Base-by-base conservation (phyloP, 2,888 invertebrate genomes). In the Andrena fulva region DNA sequence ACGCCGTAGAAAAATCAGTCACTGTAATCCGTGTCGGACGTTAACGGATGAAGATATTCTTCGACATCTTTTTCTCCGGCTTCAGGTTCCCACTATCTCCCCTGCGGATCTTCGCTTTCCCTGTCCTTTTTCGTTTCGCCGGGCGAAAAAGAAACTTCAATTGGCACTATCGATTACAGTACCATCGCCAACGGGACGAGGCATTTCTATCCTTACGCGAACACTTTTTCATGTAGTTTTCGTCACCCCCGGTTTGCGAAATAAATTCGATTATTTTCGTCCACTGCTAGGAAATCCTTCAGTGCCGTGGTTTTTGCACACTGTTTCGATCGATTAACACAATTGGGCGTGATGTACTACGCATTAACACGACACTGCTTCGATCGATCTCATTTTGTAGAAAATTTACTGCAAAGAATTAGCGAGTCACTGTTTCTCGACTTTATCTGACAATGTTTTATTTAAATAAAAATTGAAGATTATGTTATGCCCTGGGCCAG, bases 31-130 rank as follows among this genome's bases (percentile, higher is more conserved):
- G n/a, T 42, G 35, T 29, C 24, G 70, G 87, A 87, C 87, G 78
- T 83, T 89, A 86, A 89, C 85, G 70, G 77, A 86, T 88, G 85
- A 85, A 82, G 68, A 80, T 77, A 64, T 62, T 72, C 68, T 77
- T 59, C 27, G 66, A 60, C 83, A 63, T 75, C 70, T 77, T 81
- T 75, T 80, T 77, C 70, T 33, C 42, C 33, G 10, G 27, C 48
- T 35, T 31, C 6, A 10, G 12, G 42, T 27, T 63, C 20, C 48
- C 42, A 27, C 63, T 74, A 80, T 77, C 70, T 62, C 59, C 35
- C n/a, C 50, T 35, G 12, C 12, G 10, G 63, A 81, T 27, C 75
- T 72, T n/a, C 50, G 42, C 48, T 68, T 66, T 66, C 64, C 73
- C n/a, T 77, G 63, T 50, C 62, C 62, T 54, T 64, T 52, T 76